Evolutionary conservation across 1,140 invertebrate genomes (phyloP).

Genomic region (Aphaenogaster floridana): DNA sequence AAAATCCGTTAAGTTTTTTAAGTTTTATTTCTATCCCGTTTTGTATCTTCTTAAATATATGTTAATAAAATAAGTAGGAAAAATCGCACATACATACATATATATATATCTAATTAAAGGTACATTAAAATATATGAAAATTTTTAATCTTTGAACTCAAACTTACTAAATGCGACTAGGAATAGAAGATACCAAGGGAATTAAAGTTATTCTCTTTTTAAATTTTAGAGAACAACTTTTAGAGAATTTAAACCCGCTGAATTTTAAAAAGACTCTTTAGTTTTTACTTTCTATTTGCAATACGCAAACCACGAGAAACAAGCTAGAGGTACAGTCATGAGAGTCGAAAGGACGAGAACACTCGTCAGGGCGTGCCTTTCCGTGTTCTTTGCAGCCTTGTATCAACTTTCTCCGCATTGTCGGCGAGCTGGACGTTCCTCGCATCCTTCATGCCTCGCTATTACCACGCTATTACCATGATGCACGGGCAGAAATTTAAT

Average conservation of each 20-base stretch:
- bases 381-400: slow-evolving; percentile 76
- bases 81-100: too few relatives aligned
- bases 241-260: neutral
- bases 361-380: slow-evolving; percentile 79
- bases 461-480: slow-evolving; percentile 66
- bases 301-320: neutral
- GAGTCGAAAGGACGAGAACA: slow-evolving; percentile 76
- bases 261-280: neutral
- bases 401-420: slow-evolving; percentile 77
- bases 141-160: neutral
- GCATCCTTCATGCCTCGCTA: slow-evolving; percentile 50
- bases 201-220: neutral
- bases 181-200: neutral
- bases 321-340: slow-evolving; percentile 25
- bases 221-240: neutral
- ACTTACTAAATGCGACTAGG: neutral
- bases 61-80: neutral
- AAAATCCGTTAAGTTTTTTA: neutral
- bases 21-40: neutral
- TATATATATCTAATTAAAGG: neutral
- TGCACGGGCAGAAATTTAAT: slow-evolving; percentile 50
- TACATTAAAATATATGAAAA: neutral
- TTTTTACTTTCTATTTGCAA: slow-evolving; percentile 4
- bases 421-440: slow-evolving; percentile 74
- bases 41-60: neutral